These are phyloP conservation scores for Tachycineta bicolor DNA, from an alignment of 2,113 vertebrate genomes.

Conservation along the genomic window DNA sequence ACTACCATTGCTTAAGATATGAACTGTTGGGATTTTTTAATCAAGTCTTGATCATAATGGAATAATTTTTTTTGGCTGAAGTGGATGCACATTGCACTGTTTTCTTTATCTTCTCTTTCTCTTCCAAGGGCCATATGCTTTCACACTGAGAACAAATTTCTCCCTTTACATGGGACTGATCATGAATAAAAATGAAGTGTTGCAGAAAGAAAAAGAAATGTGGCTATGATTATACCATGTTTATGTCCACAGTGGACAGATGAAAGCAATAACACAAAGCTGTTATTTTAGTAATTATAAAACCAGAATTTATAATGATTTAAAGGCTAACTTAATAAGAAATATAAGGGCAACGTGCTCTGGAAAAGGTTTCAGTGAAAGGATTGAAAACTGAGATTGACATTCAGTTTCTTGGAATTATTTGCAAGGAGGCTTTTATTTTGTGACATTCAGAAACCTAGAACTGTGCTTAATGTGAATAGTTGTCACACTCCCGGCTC, in stretches of 20 bases:
- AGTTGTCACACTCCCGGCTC: background rate
- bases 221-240: slow-evolving; percentile 41
- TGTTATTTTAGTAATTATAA: slow-evolving; percentile 64
- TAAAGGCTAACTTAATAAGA: slow-evolving; percentile 16
- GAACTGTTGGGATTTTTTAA: background rate
- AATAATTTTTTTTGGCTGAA: slow-evolving; percentile 15
- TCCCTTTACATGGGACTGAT: background rate
- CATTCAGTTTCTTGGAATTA: background rate
- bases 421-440: background rate
- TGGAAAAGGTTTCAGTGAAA: background rate
- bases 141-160: slow-evolving; percentile 36
- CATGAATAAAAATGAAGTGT: slow-evolving; percentile 51
- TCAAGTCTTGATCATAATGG: background rate
- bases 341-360: background rate
- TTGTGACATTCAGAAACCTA: background rate
- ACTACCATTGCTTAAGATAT: background rate
- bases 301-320: slow-evolving; percentile 28
- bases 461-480: background rate
- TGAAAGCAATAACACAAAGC: slow-evolving; percentile 57
- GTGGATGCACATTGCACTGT: slow-evolving; percentile 3
- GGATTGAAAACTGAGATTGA: background rate
- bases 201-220: slow-evolving; percentile 54
- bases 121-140: slow-evolving; percentile 22
- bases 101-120: slow-evolving; percentile 41
- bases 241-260: slow-evolving; percentile 46